Base-by-base conservation (phyloP, 2,888 invertebrate genomes). In the Nasonia oneida region DNA sequence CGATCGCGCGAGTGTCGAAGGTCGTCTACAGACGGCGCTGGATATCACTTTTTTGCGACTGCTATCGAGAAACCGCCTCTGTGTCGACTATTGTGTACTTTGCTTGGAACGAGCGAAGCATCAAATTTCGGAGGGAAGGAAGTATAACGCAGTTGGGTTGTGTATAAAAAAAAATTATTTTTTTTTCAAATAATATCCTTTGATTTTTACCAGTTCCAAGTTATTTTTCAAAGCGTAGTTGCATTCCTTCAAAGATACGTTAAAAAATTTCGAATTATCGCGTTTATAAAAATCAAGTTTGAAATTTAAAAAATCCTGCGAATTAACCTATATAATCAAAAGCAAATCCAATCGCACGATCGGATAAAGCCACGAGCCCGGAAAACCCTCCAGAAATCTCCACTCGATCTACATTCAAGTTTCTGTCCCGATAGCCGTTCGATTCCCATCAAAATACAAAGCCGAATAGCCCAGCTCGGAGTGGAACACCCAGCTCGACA, bases 1-100 rank as follows among this genome's bases (percentile, higher is more conserved):
- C 33, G 67, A 67, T 67, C 67, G 67, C 29, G 67, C 23, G 15
- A 67, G 29, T 67, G 33, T 67, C 67, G 67, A 67, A 67, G 67
- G 33, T 67, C 33, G 67, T 33, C 67, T 3, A 14, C 33, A 33
- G 67, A 5, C 29, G 29, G 67, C 67, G 67, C 67, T 67, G 14
- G 33, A 29, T 64, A 67, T 33, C 8, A 67, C 33, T 67, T 67
- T 67, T 64, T 67, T 67, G 15, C 67, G 33, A 33, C 29, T 3
- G 33, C 33, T 29, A 33, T 23, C 14, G 67, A 33, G 67, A 67
- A 57, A 29, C 33, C 12, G 29, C 33, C 29, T 67, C 29, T 67
- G 1, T 29, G 33, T 29, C 33, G 14, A 67, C 33, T 10, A 47
- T 47, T 10, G 14, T 8, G 33, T 33, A 64, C 29, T 64, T 64